Evolutionary conservation across 1,140 invertebrate genomes (phyloP), one percentile per base, ranked within the genome.

Genomic region (Phenacoccus solenopsis): DNA sequence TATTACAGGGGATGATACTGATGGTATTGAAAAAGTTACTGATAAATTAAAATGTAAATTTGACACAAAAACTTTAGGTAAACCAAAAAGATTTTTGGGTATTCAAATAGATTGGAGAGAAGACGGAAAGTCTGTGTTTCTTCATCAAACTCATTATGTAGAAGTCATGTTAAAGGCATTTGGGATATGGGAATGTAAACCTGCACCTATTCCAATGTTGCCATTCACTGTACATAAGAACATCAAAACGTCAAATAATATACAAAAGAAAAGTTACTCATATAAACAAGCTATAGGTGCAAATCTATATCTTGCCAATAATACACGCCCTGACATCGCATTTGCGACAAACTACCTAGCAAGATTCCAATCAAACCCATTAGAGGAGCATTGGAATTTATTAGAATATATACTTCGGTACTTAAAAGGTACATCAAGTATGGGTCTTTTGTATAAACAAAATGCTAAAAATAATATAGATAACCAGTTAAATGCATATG

Each of bases 241-340:
- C 5, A 5, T 7, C 5, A 69, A 35, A 1, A 57, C 1, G 28
- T 73, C 72, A 28, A 30, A 70, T 71, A 73, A 12, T 67, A 28
- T 59, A 25, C 49, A 68, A 64, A 7, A 71, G 71, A 59, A 21
- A 70, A 57, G 49, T 30, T 75, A 32, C 38, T 25, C 71, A 24
- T 79, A 74, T 67, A 73, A 73, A 28, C 69, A 78, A 28, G 56
- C 74, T 16, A 72, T 78, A 16, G 77, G 77, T n/a, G 69, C 49
- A 22, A 69, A 80, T 16, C 30, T 80, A 24, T 79, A 79, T 72
- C 56, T 78, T 4, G 68, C 76, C 24, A 69, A 74, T 22, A 70
- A 70, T 10, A 76, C 78, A 0, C 67, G 78, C 24, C 78, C 77
- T 27, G 79, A 80, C 70, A 74, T 80, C 9, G 68, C 74, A 0